Conservation (phyloP, 1,140 invertebrate species). For the Neodiprion lecontei region DNA sequence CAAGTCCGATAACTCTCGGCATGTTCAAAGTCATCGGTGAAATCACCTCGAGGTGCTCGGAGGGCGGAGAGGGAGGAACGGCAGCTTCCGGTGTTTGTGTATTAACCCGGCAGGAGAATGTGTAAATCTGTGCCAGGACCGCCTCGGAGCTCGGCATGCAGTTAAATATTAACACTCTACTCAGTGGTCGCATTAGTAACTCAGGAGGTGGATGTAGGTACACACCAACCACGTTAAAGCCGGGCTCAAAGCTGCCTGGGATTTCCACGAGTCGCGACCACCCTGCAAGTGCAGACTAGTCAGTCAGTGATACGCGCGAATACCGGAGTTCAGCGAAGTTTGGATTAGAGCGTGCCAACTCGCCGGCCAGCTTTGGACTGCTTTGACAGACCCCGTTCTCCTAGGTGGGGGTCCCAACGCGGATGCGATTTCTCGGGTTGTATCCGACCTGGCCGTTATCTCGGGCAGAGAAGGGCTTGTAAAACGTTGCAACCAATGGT, state of each 20-base stretch:
- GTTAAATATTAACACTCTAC: constrained; percentile 1
- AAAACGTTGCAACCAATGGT: too few species aligned
- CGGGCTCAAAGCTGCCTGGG: background rate
- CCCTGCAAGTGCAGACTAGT: background rate
- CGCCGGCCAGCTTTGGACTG: too few species aligned
- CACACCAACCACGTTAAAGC: background rate
- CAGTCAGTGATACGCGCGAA: background rate
- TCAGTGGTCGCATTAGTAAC: constrained; percentile 7
- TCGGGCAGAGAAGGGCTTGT: too few species aligned
- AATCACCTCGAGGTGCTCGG: too few species aligned
- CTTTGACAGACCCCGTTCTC: too few species aligned
- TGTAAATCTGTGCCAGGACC: background rate
- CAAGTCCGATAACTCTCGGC: too few species aligned
- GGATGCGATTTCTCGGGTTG: too few species aligned
- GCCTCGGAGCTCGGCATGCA: background rate
- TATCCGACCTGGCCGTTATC: too few species aligned
- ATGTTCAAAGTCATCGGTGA: too few species aligned
- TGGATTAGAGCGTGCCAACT: background rate
- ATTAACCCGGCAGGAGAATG: background rate
- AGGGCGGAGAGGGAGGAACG: too few species aligned
- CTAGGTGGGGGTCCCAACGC: too few species aligned
- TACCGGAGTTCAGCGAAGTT: background rate
- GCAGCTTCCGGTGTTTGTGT: constrained; percentile 1
- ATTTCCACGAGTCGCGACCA: too few species aligned
- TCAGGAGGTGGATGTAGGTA: constrained; percentile 2